Conservation (phyloP, 1,140 invertebrate genomes). For the Nephotettix cincticeps region DNA sequence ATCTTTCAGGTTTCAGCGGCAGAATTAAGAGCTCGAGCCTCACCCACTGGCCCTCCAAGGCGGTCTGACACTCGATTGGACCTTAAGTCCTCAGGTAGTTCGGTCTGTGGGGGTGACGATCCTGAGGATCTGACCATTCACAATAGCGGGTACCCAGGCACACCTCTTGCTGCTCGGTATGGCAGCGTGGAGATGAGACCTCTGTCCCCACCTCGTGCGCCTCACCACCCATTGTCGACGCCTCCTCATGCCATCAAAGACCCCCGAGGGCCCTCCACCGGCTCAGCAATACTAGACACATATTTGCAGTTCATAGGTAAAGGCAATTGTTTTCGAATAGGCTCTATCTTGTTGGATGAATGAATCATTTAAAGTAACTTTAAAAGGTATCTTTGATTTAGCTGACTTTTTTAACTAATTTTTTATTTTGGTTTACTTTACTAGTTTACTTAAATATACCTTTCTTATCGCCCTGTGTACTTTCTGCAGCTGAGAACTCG, state of each 20-base stretch:
- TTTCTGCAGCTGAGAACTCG: constrained; percentile 64
- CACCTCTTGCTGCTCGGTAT: constrained; percentile 25
- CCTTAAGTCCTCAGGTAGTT: constrained; percentile 60
- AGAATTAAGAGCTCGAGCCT: constrained; percentile 75
- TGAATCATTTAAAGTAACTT: too few species aligned
- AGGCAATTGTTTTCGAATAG: too few species aligned
- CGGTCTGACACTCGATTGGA: constrained; percentile 71
- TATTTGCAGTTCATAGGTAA: constrained; percentile 72
- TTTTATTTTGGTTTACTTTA: too few species aligned
- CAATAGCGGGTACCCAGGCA: constrained; percentile 29
- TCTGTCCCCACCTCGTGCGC: constrained; percentile 32
- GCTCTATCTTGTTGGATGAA: too few species aligned
- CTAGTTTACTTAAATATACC: too few species aligned
- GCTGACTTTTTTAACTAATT: too few species aligned
- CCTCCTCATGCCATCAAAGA: constrained; percentile 17
- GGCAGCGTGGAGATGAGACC: constrained; percentile 36
- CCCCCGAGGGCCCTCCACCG: constrained; percentile 51
- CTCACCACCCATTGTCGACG: background rate
- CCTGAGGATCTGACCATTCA: constrained; percentile 73
- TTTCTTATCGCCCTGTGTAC: too few species aligned
- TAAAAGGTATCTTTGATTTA: too few species aligned
- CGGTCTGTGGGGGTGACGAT: constrained; percentile 71
- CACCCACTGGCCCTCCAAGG: constrained; percentile 76
- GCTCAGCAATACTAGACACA: constrained; percentile 77
- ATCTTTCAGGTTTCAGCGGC: constrained; percentile 64